Evolutionary conservation across 92 coral and sea anemone genomes (phyloP), one percentile per base, ranked within the genome.

Genomic region (Desmophyllum pertusum): DNA sequence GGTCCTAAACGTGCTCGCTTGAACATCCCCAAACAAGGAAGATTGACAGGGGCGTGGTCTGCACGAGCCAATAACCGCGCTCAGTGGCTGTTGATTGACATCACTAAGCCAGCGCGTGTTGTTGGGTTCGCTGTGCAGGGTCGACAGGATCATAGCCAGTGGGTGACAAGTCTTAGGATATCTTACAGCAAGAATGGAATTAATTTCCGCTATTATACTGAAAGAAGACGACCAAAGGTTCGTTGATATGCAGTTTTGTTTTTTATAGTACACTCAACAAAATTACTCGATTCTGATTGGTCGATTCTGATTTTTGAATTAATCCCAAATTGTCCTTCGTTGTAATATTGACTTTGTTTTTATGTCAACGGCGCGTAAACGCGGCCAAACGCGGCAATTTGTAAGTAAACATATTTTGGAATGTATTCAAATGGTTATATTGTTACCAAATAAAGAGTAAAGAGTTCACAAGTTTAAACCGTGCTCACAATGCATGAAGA

Each of bases 71-170:
- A 86, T 65, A 90, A 89, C 73, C 90, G 83, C n/a, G 83, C 81
- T 31, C 93, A 92, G 65, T 93, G 97, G 97, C 81, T 93, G 33
- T 87, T 88, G 84, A 66, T 91, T 35, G 97, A 93, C 80, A 63
- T 88, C 75, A 89, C 90, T 18, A 76, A 61, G 27, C 61, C 27
- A 21, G 87, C 90, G 21, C 45, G 73, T 5, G 79, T 93, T 63
- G 80, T 83, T 41, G 92, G 85, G 14, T 80, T 93, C 52, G 92
- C 85, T 18, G 86, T 89, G 11, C 97, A 93, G 65, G 97, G 97
- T 43, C 90, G 97, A 17, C 91, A 85, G 69, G 89, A 81, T 45
- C 42, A 67, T 52, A 88, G 69, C 30, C 94, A 91, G 21, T 91
- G 94, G 94, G 94, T 91, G 51, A 88, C 78, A 61, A 72, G 82